These are phyloP conservation scores for Chelonia mydas DNA, from an alignment of 2,797 vertebrate species.

Conservation along the genomic window DNA sequence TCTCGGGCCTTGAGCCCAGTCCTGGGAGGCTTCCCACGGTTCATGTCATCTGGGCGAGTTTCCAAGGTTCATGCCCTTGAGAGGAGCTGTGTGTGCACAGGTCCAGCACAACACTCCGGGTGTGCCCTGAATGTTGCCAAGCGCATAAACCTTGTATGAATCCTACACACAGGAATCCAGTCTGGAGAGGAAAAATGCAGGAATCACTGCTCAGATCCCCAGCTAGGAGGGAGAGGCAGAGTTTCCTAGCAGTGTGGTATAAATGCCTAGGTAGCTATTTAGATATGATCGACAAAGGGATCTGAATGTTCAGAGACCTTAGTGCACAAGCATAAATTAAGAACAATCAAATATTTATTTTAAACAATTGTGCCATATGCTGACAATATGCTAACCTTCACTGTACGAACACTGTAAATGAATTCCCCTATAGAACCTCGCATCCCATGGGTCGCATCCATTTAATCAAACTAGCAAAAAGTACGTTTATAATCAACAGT, in stretches of 20 bases:
- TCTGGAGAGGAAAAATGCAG: rapidly evolving
- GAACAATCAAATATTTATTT: conserved; percentile 69
- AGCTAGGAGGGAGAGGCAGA: rapidly evolving
- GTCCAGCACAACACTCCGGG: no score
- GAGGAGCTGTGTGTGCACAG: no score
- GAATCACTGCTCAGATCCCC: not conserved
- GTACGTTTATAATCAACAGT: not conserved
- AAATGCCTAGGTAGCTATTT: conserved; percentile 7
- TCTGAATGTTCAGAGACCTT: conserved; percentile 31
- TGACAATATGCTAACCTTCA: conserved; percentile 58
- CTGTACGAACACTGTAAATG: conserved; percentile 33
- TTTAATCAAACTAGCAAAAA: conserved; percentile 21
- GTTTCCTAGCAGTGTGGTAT: not conserved
- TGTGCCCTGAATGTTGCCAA: no score
- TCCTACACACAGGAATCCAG: not conserved
- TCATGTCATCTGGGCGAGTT: no score
- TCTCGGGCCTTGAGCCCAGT: no score
- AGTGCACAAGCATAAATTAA: conserved; percentile 42
- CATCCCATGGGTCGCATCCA: not conserved
- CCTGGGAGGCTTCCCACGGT: no score
- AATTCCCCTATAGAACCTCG: conserved; percentile 44
- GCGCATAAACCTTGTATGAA: no score
- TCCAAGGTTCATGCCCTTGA: no score
- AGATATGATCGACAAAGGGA: conserved; percentile 16
- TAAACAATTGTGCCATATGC: conserved; percentile 54